phyloP scores from a whole-genome alignment of 2,113 vertebrate species.

The Entomyzon cyanotis region DNA sequence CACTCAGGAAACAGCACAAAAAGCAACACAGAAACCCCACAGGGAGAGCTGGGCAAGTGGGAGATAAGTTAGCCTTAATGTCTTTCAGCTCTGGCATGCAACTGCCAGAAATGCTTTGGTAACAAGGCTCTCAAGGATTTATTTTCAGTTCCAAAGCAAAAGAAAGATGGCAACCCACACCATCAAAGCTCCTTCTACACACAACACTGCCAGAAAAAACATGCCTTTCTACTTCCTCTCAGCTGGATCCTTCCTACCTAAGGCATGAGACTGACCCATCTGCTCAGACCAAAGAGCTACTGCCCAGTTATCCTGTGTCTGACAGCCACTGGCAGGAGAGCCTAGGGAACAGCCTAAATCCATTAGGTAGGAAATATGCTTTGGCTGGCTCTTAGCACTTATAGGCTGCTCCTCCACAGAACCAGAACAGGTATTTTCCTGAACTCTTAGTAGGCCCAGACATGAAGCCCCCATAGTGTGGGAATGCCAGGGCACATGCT shows the following conservation, averaged over 20 bases:
- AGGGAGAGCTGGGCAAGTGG: neutral
- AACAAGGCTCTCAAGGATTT: conserved; percentile 3
- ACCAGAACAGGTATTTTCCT: neutral
- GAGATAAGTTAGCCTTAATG: neutral
- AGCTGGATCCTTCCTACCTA: conserved; percentile 9
- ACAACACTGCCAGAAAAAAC: neutral
- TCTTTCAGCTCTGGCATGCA: neutral
- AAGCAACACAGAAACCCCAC: neutral
- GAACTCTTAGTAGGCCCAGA: neutral
- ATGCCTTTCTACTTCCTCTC: conserved; percentile 14
- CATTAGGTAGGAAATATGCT: neutral
- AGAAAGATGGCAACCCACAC: conserved; percentile 2
- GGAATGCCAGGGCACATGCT: neutral
- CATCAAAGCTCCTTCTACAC: conserved; percentile 6
- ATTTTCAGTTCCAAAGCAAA: conserved; percentile 31
- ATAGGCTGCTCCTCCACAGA: neutral
- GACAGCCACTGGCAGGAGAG: neutral
- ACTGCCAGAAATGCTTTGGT: conserved; percentile 8
- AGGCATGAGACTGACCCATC: neutral
- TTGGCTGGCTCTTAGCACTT: neutral
- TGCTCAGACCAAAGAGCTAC: conserved; percentile 11
- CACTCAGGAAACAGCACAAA: neutral
- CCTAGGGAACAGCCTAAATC: neutral
- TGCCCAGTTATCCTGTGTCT: neutral
- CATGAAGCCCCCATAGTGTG: neutral